phyloP scores from a whole-genome alignment of 2,888 invertebrate species.

The Coecobrya sp. region DNA sequence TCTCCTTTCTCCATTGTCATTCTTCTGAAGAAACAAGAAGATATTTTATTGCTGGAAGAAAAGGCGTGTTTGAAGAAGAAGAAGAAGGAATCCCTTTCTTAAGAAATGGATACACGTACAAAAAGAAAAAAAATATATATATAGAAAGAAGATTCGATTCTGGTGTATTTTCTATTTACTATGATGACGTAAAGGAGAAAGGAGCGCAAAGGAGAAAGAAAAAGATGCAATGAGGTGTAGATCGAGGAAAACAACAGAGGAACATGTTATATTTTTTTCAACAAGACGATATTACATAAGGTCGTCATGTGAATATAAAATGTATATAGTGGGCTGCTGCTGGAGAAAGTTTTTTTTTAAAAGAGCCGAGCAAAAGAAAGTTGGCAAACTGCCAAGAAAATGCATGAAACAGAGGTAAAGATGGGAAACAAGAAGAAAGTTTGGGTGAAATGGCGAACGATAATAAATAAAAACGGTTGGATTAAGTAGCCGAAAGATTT shows the following conservation, averaged over 20 bases:
- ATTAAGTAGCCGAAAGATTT: too few species aligned
- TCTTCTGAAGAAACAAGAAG: neutral
- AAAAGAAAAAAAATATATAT: neutral
- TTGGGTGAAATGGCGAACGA: neutral
- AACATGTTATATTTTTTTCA: too few species aligned
- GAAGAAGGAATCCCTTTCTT: neutral
- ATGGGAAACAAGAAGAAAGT: neutral
- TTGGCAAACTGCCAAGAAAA: constrained; percentile 52
- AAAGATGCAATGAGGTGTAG: constrained; percentile 23
- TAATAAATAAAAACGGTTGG: too few species aligned
- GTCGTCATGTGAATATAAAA: neutral
- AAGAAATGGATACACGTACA: neutral
- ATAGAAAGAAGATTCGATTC: neutral
- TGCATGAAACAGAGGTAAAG: neutral
- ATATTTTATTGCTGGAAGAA: neutral
- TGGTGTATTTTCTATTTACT: neutral
- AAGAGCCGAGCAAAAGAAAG: constrained; percentile 7
- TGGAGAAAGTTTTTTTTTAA: neutral
- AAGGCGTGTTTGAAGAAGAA: neutral
- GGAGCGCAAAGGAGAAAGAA: too few species aligned
- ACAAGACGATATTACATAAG: neutral
- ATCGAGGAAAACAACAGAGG: neutral
- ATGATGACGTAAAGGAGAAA: constrained; percentile 11
- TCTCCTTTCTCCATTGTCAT: neutral
- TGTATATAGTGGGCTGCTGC: neutral